Evolutionary conservation across 2,888 invertebrate genomes (phyloP).

Genomic region (Osmoderma eremita): DNA sequence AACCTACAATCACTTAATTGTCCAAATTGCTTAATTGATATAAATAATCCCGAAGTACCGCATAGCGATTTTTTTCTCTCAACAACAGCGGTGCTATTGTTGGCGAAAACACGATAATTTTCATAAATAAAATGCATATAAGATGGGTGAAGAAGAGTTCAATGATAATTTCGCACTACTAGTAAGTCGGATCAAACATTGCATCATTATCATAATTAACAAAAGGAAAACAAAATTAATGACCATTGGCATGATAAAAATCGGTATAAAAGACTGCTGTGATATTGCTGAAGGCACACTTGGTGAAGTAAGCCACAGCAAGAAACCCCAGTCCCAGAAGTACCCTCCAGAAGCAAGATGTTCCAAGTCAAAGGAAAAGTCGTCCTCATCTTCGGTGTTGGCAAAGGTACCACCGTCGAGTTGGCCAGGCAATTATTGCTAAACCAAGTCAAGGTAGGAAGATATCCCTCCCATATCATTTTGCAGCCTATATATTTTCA

Average conservation of each 20-base stretch:
- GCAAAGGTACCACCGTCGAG: slow-evolving; percentile 4
- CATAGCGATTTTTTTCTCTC: no score
- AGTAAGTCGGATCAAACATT: slow-evolving; percentile 1
- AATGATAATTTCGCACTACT: slow-evolving; percentile 1
- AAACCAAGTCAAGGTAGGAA: slow-evolving; percentile 5
- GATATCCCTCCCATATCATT: neutral
- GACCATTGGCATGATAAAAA: neutral
- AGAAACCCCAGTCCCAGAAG: slow-evolving; percentile 6
- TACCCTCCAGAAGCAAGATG: slow-evolving; percentile 14
- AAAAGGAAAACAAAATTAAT: slow-evolving; percentile 11
- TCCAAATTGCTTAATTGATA: no score
- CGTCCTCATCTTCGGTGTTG: slow-evolving; percentile 11
- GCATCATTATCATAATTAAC: slow-evolving; percentile 13
- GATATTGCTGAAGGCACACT: slow-evolving; percentile 12
- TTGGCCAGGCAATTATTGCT: slow-evolving; percentile 18
- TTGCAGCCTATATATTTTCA: neutral
- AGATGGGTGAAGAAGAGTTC: neutral
- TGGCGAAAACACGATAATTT: slow-evolving; percentile 21
- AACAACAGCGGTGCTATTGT: no score
- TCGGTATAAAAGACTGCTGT: slow-evolving; percentile 14
- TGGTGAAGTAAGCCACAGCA: slow-evolving; percentile 6
- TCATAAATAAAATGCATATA: slow-evolving; percentile 13
- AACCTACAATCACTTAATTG: no score
- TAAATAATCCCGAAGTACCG: no score
- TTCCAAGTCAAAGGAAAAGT: slow-evolving; percentile 32